phyloP scores from a whole-genome alignment of 2,113 vertebrate genomes.

The Hystrix cristata region DNA sequence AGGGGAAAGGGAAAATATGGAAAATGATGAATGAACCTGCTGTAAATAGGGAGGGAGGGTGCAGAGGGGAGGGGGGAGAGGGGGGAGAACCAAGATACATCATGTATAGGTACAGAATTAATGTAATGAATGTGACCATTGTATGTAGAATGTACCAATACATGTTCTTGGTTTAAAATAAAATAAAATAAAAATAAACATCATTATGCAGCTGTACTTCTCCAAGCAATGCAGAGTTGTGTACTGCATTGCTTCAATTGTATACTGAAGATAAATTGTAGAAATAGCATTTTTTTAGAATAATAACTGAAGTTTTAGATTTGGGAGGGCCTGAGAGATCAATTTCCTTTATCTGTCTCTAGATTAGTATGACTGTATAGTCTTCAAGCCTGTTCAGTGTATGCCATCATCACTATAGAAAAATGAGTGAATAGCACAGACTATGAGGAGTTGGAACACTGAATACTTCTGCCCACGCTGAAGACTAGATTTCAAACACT shows the following conservation, averaged over 20 bases:
- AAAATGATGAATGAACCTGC: no score
- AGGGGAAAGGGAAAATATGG: no score
- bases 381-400: background rate
- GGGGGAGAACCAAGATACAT: no score
- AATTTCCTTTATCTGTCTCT: background rate
- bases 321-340: constrained; percentile 20
- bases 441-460: background rate
- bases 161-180: no score
- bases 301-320: constrained; percentile 40
- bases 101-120: no score
- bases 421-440: background rate
- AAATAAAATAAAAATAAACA: no score
- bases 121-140: no score
- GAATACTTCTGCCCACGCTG: background rate
- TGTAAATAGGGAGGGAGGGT: no score
- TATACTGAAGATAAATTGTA: background rate
- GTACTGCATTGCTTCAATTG: background rate
- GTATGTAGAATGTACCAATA: no score
- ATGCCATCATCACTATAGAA: background rate
- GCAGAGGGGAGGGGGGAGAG: no score
- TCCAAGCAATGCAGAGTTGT: background rate
- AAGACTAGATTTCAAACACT: background rate
- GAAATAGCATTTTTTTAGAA: constrained; percentile 48
- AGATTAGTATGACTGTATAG: background rate
- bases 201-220: background rate